Conservation (phyloP, 1,140 invertebrate species). For the Drosophila gunungcola region DNA sequence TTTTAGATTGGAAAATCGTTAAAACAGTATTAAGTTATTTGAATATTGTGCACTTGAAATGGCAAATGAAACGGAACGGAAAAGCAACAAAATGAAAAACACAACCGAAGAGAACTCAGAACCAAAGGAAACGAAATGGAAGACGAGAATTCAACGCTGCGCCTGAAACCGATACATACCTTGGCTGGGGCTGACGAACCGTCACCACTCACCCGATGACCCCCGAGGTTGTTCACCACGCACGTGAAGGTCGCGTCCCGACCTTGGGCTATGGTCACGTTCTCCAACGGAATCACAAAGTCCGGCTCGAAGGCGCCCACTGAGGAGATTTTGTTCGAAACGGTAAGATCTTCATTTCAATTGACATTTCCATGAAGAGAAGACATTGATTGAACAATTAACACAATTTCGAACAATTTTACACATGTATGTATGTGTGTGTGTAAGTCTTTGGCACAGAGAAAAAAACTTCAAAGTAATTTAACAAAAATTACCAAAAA, state of each 20-base stretch:
- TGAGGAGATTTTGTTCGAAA: constrained; percentile 84
- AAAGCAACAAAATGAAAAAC: not conserved
- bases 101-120: not conserved
- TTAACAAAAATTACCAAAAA: too few species aligned
- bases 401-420: constrained; percentile 62
- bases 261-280: constrained; percentile 94
- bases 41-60: constrained; percentile 63
- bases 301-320: constrained; percentile 90
- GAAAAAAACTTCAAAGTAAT: not conserved
- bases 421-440: constrained; percentile 17
- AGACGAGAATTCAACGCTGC: constrained; percentile 57
- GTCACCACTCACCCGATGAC: constrained; percentile 96
- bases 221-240: constrained; percentile 95
- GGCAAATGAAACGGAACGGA: constrained; percentile 35
- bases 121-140: constrained; percentile 12
- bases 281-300: constrained; percentile 93
- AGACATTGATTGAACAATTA: constrained; percentile 77
- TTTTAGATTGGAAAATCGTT: constrained; percentile 50
- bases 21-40: constrained; percentile 39
- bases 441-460: constrained; percentile 1
- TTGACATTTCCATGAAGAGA: constrained; percentile 72
- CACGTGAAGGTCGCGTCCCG: constrained; percentile 95
- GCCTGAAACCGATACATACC: constrained; percentile 88
- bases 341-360: constrained; percentile 84
- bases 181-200: constrained; percentile 88